A percentile compares a stretch with the other conserved stretches of the same genome.
These are phyloP conservation scores for Noturus placidus DNA, from an alignment of 2,113 vertebrate species.

Conservation along the genomic window DNA sequence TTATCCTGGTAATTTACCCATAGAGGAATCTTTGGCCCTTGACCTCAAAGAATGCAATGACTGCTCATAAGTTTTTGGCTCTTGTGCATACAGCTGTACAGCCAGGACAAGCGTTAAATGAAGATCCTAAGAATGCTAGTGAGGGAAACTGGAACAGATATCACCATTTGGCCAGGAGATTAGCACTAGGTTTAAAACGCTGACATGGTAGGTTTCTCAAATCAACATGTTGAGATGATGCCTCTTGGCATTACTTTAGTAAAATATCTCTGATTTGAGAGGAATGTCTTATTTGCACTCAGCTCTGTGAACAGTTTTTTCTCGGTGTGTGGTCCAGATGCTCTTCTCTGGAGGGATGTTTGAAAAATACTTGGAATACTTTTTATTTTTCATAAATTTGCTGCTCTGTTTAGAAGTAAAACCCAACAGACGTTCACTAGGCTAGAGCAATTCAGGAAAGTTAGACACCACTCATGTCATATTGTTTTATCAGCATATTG, in stretches of 20 bases:
- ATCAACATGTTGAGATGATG: constrained; percentile 18
- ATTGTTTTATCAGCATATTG: neutral
- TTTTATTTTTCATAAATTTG: constrained; percentile 13
- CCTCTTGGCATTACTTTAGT: constrained; percentile 27
- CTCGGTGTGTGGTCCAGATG: constrained; percentile 35
- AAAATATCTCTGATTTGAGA: constrained; percentile 13
- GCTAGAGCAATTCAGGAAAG: neutral
- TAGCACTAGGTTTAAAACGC: neutral
- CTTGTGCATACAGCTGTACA: neutral
- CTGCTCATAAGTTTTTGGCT: neutral
- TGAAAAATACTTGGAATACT: constrained; percentile 4
- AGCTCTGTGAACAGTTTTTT: neutral
- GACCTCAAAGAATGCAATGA: neutral
- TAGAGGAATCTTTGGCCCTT: neutral
- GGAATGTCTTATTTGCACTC: constrained; percentile 42
- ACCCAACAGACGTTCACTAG: neutral
- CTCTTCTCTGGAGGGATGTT: neutral
- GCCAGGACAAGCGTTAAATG: neutral
- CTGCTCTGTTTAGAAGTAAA: neutral
- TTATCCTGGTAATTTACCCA: neutral
- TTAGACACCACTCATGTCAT: neutral
- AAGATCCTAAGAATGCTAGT: neutral
- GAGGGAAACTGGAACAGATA: neutral
- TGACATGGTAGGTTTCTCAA: constrained; percentile 20
- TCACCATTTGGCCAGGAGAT: constrained; percentile 3